Evolutionary conservation across 2,113 vertebrate genomes (phyloP), one percentile per base, ranked within the genome.

Genomic region (Bucco capensis): DNA sequence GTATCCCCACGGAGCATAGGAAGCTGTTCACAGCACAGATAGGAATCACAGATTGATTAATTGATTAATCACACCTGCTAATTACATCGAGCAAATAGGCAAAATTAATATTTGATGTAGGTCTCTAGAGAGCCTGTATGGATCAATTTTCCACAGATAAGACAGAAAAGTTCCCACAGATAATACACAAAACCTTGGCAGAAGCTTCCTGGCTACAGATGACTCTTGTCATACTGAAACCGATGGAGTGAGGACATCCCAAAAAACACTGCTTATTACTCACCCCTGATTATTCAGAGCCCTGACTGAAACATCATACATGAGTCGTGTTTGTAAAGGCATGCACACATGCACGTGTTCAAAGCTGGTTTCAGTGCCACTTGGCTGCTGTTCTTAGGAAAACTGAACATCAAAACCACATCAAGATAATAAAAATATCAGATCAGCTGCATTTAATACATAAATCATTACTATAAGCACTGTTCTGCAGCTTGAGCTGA

Each of bases 61-160:
- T 70, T 80, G 89, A 95, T 97, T 94, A 96, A 92, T 96, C 95
- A 94, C 89, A 89, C 79, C 92, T 96, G 87, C 95, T 96, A 91
- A 95, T 94, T 87, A 89, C 89, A 73, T 62, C 2, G 17, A 94
- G 80, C 21, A n/a, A 95, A 93, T 90, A 95, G 93, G 84, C 82
- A 95, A 92, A 92, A 94, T 54, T 92, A 94, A 93, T 92, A 90
- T 85, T 94, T 86, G 75, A 96, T 92, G 92, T 86, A 35, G 77
- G 76, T 86, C 94, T 94, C 89, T 57, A 78, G 83, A 94, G 89
- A 74, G 83, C 66, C 46, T 58, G 33, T 47, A 90, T 33, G 93
- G 94, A 96, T 97, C 91, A 88, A 94, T 96, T 96, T 95, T 85
- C 78, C 89, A 78, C 84, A 93, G 94, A 95, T 95, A 95, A 96